Conservation (phyloP, 2,113 vertebrate genomes). For the Mustela nigripes region DNA sequence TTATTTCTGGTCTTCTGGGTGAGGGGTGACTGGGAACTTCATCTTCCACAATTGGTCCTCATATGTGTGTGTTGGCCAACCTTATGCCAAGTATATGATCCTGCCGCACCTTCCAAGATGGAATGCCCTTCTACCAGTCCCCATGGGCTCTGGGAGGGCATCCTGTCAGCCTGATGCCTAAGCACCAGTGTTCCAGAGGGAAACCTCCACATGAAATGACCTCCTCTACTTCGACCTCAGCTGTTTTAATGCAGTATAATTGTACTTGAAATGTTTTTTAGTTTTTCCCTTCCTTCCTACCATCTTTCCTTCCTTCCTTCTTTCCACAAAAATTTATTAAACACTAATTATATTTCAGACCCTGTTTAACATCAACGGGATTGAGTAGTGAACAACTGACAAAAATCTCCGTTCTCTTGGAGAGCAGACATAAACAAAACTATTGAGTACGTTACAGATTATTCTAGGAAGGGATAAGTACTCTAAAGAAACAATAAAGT, state of each 20-base stretch:
- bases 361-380: background rate
- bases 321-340: background rate
- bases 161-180: fast-evolving
- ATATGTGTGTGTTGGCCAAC: background rate
- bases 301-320: background rate
- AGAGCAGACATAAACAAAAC: background rate
- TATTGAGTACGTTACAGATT: background rate
- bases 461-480: background rate
- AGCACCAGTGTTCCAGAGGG: background rate
- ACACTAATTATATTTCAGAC: background rate
- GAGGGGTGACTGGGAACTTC: background rate
- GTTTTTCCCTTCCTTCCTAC: background rate
- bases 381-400: background rate
- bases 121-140: background rate
- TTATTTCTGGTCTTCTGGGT: constrained; percentile 15
- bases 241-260: background rate
- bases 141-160: background rate
- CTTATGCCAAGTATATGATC: background rate
- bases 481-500: background rate
- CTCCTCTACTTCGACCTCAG: background rate
- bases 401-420: background rate
- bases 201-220: background rate
- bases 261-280: background rate
- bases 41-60: background rate
- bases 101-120: background rate